These are phyloP conservation scores for Sebastes minor DNA, from an alignment of 2,797 vertebrate species.

Conservation along the genomic window DNA sequence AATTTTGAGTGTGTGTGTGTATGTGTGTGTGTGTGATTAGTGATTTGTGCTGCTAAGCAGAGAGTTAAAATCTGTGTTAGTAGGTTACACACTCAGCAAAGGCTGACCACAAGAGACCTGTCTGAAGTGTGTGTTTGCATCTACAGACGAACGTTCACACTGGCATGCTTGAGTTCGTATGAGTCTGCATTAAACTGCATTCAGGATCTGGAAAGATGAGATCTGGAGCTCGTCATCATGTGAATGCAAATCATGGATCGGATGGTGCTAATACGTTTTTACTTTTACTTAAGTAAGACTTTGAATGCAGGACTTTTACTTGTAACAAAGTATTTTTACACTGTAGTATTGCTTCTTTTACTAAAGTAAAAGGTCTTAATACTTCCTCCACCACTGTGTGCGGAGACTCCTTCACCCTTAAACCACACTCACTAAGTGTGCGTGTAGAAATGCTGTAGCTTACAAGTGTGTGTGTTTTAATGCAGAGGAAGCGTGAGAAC, in stretches of 20 bases:
- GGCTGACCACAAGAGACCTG: conserved; percentile 55
- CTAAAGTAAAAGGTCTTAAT: too few relatives aligned
- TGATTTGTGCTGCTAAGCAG: conserved; percentile 38
- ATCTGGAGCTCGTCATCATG: background rate
- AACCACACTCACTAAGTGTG: background rate
- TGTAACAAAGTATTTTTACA: too few relatives aligned
- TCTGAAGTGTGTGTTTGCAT: conserved; percentile 30
- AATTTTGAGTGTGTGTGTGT: background rate
- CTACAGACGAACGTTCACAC: background rate
- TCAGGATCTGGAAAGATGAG: background rate
- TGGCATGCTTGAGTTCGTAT: background rate
- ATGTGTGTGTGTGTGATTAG: background rate
- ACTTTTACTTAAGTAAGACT: too few relatives aligned
- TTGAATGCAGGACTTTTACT: too few relatives aligned
- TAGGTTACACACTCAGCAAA: conserved; percentile 73
- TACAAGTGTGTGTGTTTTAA: conserved; percentile 3
- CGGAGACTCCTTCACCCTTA: background rate
- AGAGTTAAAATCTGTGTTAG: conserved; percentile 63
- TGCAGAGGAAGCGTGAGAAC: conserved; percentile 64
- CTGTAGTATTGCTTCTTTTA: too few relatives aligned
- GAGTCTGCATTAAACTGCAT: background rate
- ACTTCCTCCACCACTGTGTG: too few relatives aligned
- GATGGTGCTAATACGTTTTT: too few relatives aligned
- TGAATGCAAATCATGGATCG: background rate
- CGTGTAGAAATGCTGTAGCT: background rate